phyloP scores from a whole-genome alignment of 2,888 invertebrate species.

The Cryptophagus acutangulus region DNA sequence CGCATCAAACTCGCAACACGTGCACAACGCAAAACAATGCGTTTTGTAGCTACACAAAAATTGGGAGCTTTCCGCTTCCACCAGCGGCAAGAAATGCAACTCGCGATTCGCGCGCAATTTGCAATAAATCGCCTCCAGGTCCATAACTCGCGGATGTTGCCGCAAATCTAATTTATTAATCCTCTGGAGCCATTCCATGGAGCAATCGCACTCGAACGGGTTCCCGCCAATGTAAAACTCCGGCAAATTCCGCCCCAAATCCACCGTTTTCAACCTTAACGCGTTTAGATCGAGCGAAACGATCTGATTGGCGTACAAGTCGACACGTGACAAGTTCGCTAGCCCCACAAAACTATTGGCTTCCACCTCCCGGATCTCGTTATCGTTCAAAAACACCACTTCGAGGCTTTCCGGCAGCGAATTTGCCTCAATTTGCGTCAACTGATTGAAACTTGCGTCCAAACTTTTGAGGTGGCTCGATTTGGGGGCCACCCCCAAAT shows the following conservation, averaged over 20 bases:
- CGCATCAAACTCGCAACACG: conserved; percentile 94
- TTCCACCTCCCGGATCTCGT: conserved; percentile 78
- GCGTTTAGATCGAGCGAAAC: conserved; percentile 86
- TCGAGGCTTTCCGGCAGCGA: conserved; percentile 82
- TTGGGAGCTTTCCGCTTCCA: conserved; percentile 82
- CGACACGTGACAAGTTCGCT: conserved; percentile 82
- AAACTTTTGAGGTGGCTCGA: conserved; percentile 73
- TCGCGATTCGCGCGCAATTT: conserved; percentile 80
- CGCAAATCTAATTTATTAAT: conserved; percentile 79
- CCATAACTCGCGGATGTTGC: conserved; percentile 87
- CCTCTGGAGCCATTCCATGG: conserved; percentile 91
- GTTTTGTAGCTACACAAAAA: conserved; percentile 89
- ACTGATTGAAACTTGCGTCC: conserved; percentile 86
- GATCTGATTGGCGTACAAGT: conserved; percentile 89
- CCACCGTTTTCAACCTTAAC: conserved; percentile 73
- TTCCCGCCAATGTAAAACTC: conserved; percentile 92
- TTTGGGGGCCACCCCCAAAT: conserved; percentile 70
- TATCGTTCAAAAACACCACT: conserved; percentile 82
- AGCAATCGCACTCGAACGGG: conserved; percentile 92
- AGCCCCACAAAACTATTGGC: conserved; percentile 87
- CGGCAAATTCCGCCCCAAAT: conserved; percentile 69
- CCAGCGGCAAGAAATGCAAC: conserved; percentile 76
- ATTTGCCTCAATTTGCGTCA: conserved; percentile 68
- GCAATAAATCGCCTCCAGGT: conserved; percentile 84
- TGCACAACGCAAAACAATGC: conserved; percentile 90